A percentile compares a stretch with the other conserved stretches of the same genome.
Evolutionary conservation across 2,113 vertebrate genomes (phyloP).

Genomic region (Podocnemis expansa): DNA sequence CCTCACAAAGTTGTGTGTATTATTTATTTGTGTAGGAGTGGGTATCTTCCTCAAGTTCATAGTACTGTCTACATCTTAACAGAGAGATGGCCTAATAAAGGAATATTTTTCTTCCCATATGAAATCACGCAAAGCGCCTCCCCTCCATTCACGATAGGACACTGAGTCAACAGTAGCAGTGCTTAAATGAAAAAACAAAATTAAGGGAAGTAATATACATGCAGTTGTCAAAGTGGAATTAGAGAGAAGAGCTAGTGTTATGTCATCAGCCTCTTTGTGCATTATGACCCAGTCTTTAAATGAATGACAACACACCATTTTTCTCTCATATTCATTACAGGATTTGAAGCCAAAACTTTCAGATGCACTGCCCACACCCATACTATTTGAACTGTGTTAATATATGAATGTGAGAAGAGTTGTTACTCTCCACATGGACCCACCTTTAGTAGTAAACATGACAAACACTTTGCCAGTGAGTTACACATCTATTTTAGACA

Average conservation of each 20-base stretch:
- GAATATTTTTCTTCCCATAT: background rate
- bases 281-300: background rate
- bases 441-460: background rate
- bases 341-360: background rate
- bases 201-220: background rate
- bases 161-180: background rate
- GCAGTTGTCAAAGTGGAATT: background rate
- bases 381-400: background rate
- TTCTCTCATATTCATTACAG: background rate
- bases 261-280: background rate
- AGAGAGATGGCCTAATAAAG: background rate
- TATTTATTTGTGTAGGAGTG: background rate
- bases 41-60: background rate
- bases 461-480: background rate
- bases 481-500: background rate
- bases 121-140: background rate
- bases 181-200: background rate
- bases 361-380: background rate
- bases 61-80: background rate
- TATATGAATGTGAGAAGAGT: background rate
- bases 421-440: background rate
- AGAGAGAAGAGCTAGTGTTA: background rate
- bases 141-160: background rate
- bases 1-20: accelerated
- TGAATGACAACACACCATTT: accelerated